Evolutionary conservation across 2,888 invertebrate species (phyloP).

Genomic region (Agriopis leucophaearia): DNA sequence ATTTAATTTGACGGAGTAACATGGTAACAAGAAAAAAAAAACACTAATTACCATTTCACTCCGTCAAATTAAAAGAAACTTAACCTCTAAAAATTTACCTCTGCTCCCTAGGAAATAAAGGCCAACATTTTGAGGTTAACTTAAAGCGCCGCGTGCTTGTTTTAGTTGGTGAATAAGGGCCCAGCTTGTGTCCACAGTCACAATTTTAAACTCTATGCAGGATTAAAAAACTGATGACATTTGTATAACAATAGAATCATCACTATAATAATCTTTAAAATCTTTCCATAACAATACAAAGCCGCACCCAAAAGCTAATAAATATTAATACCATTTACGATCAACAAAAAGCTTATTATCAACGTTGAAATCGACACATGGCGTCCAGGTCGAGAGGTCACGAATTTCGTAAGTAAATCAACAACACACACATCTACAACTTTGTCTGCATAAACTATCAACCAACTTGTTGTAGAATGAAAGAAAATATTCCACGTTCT

Average conservation of each 20-base stretch:
- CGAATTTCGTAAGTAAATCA: slow-evolving; percentile 51
- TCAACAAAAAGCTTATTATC: slow-evolving; percentile 53
- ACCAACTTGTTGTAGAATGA: not conserved
- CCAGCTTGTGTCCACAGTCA: no score
- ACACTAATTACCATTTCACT: no score
- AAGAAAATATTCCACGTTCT: not conserved
- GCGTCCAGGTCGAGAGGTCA: slow-evolving; percentile 40
- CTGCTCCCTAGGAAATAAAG: no score
- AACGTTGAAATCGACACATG: slow-evolving; percentile 54
- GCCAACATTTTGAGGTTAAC: no score
- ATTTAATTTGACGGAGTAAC: no score
- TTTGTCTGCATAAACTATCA: slow-evolving; percentile 7
- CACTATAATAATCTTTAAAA: not conserved
- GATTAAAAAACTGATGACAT: not conserved
- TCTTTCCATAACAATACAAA: not conserved
- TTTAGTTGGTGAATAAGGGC: no score
- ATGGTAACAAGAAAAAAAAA: no score
- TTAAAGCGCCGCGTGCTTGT: no score
- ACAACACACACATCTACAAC: not conserved
- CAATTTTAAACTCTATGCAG: no score
- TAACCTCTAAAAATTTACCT: no score
- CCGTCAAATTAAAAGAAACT: no score
- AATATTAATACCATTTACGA: slow-evolving; percentile 13
- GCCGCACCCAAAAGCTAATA: slow-evolving; percentile 14
- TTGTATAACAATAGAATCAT: not conserved